phyloP scores from a whole-genome alignment of 2,888 invertebrate genomes.

The Hypsopygia costalis region DNA sequence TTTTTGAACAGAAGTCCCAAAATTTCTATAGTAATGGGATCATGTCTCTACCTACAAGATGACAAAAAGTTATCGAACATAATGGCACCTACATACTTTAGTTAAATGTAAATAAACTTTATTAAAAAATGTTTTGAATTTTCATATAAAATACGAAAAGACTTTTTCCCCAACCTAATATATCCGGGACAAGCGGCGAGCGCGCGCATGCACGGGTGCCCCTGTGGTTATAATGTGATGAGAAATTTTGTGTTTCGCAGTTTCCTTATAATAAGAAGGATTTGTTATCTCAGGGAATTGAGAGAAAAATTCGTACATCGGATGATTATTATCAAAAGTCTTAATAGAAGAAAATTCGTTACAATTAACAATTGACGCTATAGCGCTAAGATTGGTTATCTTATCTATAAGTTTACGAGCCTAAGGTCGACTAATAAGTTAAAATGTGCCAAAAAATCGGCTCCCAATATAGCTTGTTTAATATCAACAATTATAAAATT shows the following conservation, averaged over 20 bases:
- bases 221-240: too few species aligned
- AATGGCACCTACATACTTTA: too few species aligned
- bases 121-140: too few species aligned
- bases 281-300: constrained; percentile 6
- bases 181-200: too few species aligned
- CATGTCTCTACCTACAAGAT: too few species aligned
- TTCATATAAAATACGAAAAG: too few species aligned
- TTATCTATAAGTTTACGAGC: constrained; percentile 1
- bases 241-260: too few species aligned
- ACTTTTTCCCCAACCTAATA: too few species aligned
- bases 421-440: constrained; percentile 3
- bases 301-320: constrained; percentile 2
- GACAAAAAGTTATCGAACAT: too few species aligned
- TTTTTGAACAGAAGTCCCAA: too few species aligned
- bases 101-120: too few species aligned
- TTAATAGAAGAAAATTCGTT: background rate
- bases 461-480: constrained; percentile 16
- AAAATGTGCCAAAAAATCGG: constrained; percentile 13
- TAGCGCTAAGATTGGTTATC: background rate
- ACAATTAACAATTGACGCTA: background rate
- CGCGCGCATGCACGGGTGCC: background rate
- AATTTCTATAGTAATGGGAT: too few species aligned
- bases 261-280: background rate
- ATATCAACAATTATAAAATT: constrained; percentile 14
- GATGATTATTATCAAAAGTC: background rate